These are phyloP conservation scores for Leptura quadrifasciata DNA, from an alignment of 2,888 invertebrate genomes.

Conservation along the genomic window DNA sequence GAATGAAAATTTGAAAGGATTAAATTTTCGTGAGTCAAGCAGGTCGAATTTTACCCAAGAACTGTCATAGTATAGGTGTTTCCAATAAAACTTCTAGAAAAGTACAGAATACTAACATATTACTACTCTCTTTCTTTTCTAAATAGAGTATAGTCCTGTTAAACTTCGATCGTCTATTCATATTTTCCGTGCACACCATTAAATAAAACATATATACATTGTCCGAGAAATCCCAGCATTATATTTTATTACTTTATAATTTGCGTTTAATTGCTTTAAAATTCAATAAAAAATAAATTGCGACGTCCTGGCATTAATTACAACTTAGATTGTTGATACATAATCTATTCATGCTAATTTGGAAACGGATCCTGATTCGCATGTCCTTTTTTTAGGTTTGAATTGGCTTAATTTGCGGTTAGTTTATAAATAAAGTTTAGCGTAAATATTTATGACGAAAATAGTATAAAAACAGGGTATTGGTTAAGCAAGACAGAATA, in stretches of 20 bases:
- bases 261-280: background rate
- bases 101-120: too few species aligned
- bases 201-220: background rate
- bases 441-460: conserved; percentile 2
- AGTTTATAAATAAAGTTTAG: background rate
- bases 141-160: too few species aligned
- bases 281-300: conserved; percentile 52
- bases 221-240: background rate
- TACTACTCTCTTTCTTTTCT: too few species aligned
- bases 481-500: too few species aligned
- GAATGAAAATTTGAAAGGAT: too few species aligned
- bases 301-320: conserved; percentile 56
- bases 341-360: conserved; percentile 57
- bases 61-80: too few species aligned
- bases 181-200: background rate
- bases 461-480: background rate
- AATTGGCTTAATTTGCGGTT: background rate
- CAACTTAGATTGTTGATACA: conserved; percentile 54
- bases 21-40: too few species aligned
- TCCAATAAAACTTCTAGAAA: too few species aligned
- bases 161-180: too few species aligned
- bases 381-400: background rate
- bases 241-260: background rate
- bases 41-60: too few species aligned
- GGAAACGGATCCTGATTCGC: conserved; percentile 12